These are phyloP conservation scores for Yasuhikotakia modesta DNA, from an alignment of 2,797 vertebrate genomes.

Conservation along the genomic window DNA sequence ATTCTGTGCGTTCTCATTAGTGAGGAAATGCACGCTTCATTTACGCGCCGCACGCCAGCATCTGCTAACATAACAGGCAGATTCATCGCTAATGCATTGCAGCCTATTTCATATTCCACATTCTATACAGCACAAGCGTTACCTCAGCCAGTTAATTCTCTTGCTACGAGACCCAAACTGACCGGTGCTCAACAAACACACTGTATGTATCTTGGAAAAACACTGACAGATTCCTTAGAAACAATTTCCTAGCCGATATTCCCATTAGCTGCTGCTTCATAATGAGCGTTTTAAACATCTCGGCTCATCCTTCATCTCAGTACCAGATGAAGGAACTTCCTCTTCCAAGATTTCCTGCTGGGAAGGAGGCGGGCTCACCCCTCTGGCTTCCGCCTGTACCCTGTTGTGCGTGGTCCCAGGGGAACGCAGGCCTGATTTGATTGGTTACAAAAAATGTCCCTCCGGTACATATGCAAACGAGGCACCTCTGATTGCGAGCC, in stretches of 20 bases:
- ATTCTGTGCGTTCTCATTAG: conserved; percentile 72
- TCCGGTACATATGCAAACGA: conserved; percentile 40
- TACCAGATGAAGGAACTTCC: conserved; percentile 40
- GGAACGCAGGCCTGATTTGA: conserved; percentile 30
- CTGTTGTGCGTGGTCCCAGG: conserved; percentile 9
- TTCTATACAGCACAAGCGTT: conserved; percentile 59
- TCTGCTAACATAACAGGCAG: conserved; percentile 68
- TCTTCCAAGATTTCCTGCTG: conserved; percentile 41
- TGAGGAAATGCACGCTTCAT: conserved; percentile 63
- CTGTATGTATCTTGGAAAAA: conserved; percentile 32
- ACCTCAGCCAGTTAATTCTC: conserved; percentile 62
- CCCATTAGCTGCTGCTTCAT: conserved; percentile 51
- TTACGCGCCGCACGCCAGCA: conserved; percentile 67
- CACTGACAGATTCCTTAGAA: conserved; percentile 52
- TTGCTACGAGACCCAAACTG: too few relatives aligned
- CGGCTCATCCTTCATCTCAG: conserved; percentile 38
- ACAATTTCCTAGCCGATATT: conserved; percentile 41
- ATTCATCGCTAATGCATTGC: conserved; percentile 70
- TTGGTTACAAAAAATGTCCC: conserved; percentile 32
- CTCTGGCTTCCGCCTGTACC: conserved; percentile 23
- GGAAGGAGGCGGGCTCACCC: conserved; percentile 12
- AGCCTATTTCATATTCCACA: conserved; percentile 59
- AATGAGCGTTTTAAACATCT: conserved; percentile 38
- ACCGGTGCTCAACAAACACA: conserved; percentile 51
- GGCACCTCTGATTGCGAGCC: conserved; percentile 28